Evolutionary conservation across 2,888 invertebrate species (phyloP).

Genomic region (Melangyna quadrimaculata): DNA sequence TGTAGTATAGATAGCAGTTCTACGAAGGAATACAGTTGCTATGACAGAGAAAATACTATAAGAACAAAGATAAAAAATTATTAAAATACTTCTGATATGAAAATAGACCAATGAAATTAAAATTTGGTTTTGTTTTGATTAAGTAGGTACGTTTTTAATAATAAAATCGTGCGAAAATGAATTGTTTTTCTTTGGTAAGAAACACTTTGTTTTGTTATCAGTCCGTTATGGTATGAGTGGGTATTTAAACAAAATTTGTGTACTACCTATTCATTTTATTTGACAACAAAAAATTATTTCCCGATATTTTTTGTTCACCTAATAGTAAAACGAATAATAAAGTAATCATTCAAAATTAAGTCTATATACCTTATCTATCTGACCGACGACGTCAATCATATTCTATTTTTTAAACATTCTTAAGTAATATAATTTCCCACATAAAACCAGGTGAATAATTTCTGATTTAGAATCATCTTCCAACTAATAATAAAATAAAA

Average conservation of each 20-base stretch:
- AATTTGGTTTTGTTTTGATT: too few species aligned
- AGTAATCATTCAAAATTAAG: neutral
- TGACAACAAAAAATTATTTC: neutral
- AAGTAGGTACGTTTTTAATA: too few species aligned
- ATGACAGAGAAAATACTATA: too few species aligned
- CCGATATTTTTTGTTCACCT: neutral
- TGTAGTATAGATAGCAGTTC: too few species aligned
- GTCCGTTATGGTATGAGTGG: too few species aligned
- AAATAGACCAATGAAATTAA: too few species aligned
- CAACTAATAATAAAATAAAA: neutral
- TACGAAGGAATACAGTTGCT: too few species aligned
- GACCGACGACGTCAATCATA: neutral
- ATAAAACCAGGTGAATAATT: neutral
- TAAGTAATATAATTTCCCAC: too few species aligned
- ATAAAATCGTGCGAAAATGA: too few species aligned
- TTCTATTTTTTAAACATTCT: neutral
- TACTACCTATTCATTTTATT: neutral
- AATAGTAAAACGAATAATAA: neutral
- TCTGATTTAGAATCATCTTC: neutral
- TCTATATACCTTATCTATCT: neutral
- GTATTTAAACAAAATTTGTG: neutral
- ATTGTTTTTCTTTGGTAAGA: neutral
- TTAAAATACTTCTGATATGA: too few species aligned
- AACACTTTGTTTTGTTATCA: neutral
- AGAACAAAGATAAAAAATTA: too few species aligned